Conservation (phyloP, 2,888 invertebrate species). For the Agrochola circellaris region DNA sequence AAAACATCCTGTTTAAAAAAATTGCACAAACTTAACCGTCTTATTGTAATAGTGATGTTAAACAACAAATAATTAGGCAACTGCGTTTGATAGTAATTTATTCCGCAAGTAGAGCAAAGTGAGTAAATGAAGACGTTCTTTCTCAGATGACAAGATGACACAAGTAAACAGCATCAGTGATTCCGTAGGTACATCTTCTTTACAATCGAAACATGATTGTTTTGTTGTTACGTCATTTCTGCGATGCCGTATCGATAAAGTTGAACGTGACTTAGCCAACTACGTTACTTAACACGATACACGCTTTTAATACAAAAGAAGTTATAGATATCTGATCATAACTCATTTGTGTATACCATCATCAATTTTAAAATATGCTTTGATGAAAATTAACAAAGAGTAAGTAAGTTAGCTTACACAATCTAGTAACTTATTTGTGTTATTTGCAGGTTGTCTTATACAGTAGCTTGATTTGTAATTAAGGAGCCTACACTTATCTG, state of each 20-base stretch:
- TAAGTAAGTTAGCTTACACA: constrained; percentile 46
- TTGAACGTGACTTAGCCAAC: constrained; percentile 86
- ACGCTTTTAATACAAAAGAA: constrained; percentile 81
- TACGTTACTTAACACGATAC: constrained; percentile 82
- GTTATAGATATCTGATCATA: constrained; percentile 81
- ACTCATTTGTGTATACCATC: constrained; percentile 83
- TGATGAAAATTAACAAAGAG: constrained; percentile 76
- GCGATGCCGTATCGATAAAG: constrained; percentile 82
- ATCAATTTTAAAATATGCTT: constrained; percentile 82
- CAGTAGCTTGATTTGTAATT: neutral
- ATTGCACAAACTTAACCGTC: neutral
- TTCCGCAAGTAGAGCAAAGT: neutral
- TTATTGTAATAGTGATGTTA: neutral
- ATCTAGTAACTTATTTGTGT: constrained; percentile 32
- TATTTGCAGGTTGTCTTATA: constrained; percentile 1
- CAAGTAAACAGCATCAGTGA: constrained; percentile 26
- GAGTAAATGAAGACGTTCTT: neutral
- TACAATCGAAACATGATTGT: constrained; percentile 70
- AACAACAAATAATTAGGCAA: neutral
- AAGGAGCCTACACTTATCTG: neutral
- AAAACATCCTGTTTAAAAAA: neutral
- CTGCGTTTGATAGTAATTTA: neutral
- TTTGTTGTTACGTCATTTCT: constrained; percentile 79
- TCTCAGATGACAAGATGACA: neutral
- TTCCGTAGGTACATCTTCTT: constrained; percentile 52